Percentiles rank a stretch among this genome's conserved stretches.
These are phyloP conservation scores for Microcebus jonahi DNA, from an alignment of 2,113 vertebrate species.

Conservation along the genomic window DNA sequence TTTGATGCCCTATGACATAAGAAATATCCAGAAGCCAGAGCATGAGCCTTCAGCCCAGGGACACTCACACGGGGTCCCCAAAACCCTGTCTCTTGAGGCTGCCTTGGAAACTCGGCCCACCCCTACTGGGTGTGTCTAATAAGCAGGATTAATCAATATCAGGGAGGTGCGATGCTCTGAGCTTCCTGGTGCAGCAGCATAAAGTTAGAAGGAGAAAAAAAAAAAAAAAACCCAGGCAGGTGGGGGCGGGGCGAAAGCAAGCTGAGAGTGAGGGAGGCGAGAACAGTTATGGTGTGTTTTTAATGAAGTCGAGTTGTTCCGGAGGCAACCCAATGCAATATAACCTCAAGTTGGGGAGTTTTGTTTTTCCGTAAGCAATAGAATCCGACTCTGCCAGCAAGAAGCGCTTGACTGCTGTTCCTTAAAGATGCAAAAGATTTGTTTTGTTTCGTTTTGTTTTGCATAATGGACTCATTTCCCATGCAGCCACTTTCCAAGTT, in stretches of 20 bases:
- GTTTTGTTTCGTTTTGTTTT: constrained; percentile 3
- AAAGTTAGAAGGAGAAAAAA: not conserved
- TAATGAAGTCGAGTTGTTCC: not conserved
- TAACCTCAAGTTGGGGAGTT: not conserved
- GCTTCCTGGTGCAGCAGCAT: not conserved
- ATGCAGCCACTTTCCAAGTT: not conserved
- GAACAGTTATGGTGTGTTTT: not conserved
- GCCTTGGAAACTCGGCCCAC: not conserved
- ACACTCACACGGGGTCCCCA: not conserved
- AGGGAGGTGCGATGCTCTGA: not conserved
- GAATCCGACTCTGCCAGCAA: not conserved
- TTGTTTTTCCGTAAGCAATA: not conserved
- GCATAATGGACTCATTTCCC: constrained; percentile 52
- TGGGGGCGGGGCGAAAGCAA: not conserved
- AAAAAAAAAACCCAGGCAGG: not conserved
- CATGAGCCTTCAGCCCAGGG: not conserved
- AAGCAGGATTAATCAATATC: not conserved
- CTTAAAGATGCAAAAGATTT: not conserved
- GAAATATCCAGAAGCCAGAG: not conserved
- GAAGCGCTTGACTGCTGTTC: not conserved
- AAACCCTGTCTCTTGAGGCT: not conserved
- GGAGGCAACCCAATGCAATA: not conserved
- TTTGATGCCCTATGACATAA: not conserved
- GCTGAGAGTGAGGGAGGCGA: too few relatives aligned
- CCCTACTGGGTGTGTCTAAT: too few relatives aligned